A percentile compares a stretch with the other conserved stretches of the same genome.
phyloP scores from a whole-genome alignment of 2,888 invertebrate genomes.

The Sylvicola fuscatus region DNA sequence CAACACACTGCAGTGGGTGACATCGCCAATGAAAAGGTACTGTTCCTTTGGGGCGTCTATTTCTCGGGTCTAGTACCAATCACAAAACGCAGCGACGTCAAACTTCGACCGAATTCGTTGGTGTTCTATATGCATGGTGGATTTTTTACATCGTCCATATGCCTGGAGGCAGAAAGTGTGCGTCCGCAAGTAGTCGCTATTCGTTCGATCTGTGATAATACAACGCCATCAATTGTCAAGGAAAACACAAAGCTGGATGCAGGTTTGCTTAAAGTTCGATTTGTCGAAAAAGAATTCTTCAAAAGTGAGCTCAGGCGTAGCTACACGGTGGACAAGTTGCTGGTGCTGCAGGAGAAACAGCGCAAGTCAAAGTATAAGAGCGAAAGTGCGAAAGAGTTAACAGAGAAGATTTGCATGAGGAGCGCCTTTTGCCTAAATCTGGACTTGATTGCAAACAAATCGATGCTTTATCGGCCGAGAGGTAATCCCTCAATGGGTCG shows the following conservation, averaged over 20 bases:
- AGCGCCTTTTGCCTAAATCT: constrained; percentile 19
- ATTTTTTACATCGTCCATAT: constrained; percentile 48
- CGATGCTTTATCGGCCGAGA: constrained; percentile 9
- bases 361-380: constrained; percentile 47
- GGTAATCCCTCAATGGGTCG: constrained; percentile 20
- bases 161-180: constrained; percentile 27
- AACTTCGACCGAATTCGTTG: constrained; percentile 28
- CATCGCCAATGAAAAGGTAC: constrained; percentile 28
- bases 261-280: constrained; percentile 17
- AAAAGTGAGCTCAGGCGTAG: constrained; percentile 46
- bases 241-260: background rate
- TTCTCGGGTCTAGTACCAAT: constrained; percentile 65
- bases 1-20: constrained; percentile 6
- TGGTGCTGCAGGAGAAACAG: constrained; percentile 45
- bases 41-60: constrained; percentile 69
- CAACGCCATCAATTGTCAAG: no score
- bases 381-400: constrained; percentile 34
- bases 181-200: constrained; percentile 7
- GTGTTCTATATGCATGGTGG: constrained; percentile 80
- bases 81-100: constrained; percentile 11
- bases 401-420: constrained; percentile 29
- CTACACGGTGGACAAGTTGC: constrained; percentile 49
- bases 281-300: constrained; percentile 23
- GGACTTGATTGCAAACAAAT: constrained; percentile 7
- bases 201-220: background rate